Percentiles rank a stretch among this genome's conserved stretches.
These are phyloP conservation scores for Ramphastos sulfuratus DNA, from an alignment of 2,113 vertebrate species.

Conservation along the genomic window DNA sequence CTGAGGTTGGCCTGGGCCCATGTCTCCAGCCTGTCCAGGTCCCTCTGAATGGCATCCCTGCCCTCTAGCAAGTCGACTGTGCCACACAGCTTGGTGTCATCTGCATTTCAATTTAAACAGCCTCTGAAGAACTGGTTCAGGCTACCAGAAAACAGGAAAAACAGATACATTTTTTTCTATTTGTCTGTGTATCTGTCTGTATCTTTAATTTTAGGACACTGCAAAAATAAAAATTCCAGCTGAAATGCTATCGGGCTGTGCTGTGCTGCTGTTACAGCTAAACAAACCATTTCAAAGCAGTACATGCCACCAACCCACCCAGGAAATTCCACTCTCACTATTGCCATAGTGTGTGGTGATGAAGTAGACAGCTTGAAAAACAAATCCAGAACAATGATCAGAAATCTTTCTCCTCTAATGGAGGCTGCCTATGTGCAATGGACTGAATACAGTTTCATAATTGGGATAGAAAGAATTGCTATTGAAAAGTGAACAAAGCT, in stretches of 20 bases:
- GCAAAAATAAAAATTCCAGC: background rate
- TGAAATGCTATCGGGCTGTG: background rate
- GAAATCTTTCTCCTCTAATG: background rate
- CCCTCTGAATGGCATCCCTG: no score
- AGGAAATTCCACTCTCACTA: background rate
- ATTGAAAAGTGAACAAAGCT: background rate
- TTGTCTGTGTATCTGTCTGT: background rate
- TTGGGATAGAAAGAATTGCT: background rate
- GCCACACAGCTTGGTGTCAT: no score
- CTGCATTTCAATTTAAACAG: background rate
- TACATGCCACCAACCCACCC: background rate
- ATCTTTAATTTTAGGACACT: background rate
- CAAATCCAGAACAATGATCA: background rate
- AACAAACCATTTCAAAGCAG: background rate
- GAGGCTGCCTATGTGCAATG: background rate
- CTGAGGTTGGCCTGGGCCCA: no score
- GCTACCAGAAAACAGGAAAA: background rate
- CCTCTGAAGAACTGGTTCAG: background rate
- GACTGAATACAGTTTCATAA: background rate
- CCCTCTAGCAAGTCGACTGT: no score
- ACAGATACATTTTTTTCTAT: background rate
- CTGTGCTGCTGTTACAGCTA: background rate
- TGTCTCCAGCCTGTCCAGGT: no score
- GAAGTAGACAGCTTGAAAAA: rapidly evolving
- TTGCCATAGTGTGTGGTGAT: background rate